Evolutionary conservation across 1,140 invertebrate genomes (phyloP), one percentile per base, ranked within the genome.

Genomic region (Stratiolaelaps scimitus): DNA sequence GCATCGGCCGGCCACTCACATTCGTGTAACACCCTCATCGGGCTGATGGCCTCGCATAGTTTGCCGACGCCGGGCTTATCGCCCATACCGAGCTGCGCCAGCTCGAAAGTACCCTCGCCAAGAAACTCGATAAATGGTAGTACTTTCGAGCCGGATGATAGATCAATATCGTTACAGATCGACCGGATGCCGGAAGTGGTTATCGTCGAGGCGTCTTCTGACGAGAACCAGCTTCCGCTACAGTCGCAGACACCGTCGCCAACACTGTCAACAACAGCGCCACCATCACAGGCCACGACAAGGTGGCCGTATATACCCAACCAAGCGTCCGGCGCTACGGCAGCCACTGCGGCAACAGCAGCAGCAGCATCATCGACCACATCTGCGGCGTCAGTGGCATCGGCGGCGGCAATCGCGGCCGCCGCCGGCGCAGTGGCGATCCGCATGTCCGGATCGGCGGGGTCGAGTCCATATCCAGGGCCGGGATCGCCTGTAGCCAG

Each of bases 81-180:
- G 13, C 69, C 69, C 7, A 70, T 70, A 6, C 69, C 68, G 7
- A 70, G 69, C 26, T 70, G 69, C 26, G 69, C 69, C n/a, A 67
- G 69, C 53, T 70, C 69, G 15, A 70, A 70, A 30, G 69, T 68
- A 29, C 69, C 67, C 53, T 68, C 69, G 10, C 69, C 67, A 1
- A 53, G 69, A 23, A 69, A 66, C 40, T 69, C 69, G 5, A 69
- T 69, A 34, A 69, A 67, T 7, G 67, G 67, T 23, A 60, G 26
- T 19, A 26, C 26, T 23, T 26, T 60, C 23, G 53, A 60, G 53
- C 53, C 53, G 26, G 23, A 60, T 26, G 53, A 60, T 10, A 23
- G 15, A 23, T 60, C 34, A 6, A 40, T 40, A 40, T 40, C 34
- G 34, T 40, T 40, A 40, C 34, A 40, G 26, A 60, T 60, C 53